Evolutionary conservation across 2,888 invertebrate species (phyloP), one percentile per base, ranked within the genome.

Genomic region (Acanthosoma haemorrhoidale): DNA sequence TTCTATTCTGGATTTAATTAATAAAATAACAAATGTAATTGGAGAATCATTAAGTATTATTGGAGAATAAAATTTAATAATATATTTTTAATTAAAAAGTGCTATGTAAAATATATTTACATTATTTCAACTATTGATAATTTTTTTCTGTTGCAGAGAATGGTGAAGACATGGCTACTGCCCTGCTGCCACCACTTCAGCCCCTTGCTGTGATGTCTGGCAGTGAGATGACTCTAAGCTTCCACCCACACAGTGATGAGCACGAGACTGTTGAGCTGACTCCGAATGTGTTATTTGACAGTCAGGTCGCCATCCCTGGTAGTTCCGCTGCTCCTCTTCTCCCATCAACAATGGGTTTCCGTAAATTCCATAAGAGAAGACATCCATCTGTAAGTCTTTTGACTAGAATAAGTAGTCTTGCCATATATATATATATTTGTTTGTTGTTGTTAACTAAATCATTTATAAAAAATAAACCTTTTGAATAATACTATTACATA

Each of bases 151-250:
- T 34, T 67, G 3, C 32, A 67, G 67, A 67, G 15, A 67, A 36
- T 15, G 41, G 34, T 21, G 67, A 57, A 9, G 51, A 21, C 6
- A 34, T 57, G 67, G 51, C 34, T 2, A 21, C 51, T 32, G 67
- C 67, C 1, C 67, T 67, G 18, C 67, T 31, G 4, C 51, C 67
- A 36, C 74, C 78, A 8, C 77, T 78, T 61, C 79, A 78, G 70
- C 78, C 79, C 9, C 79, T 79, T 1, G 78, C 80, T 4, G 79
- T 81, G 34, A 76, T 80, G 75, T 80, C 81, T n/a, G 81, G 81
- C 25, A 81, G 78, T 59, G 82, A 81, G 75, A 78, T 82, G 69
- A 79, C 80, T 32, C 73, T 79, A 34, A 74, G 77, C 1, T 75
- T 74, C 85, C 39, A 63, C 9, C 70, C 70, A 36, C 43, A 60